These are phyloP conservation scores for Tetrao urogallus DNA, from an alignment of 2,113 vertebrate species.

Conservation along the genomic window DNA sequence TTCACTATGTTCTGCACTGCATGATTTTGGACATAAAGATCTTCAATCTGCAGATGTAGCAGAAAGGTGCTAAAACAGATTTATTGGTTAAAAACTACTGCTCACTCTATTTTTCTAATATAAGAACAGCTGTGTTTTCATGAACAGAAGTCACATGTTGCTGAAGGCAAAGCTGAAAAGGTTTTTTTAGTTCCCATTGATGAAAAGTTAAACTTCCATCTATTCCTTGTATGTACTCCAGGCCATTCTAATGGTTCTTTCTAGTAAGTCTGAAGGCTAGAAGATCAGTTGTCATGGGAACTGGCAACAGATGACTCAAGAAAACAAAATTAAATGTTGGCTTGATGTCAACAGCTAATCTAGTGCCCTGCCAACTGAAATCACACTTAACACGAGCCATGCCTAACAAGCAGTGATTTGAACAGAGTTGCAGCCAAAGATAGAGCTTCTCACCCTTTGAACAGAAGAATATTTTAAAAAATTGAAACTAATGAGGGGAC, in stretches of 20 bases:
- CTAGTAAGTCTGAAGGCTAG: slow-evolving; percentile 62
- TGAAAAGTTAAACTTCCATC: slow-evolving; percentile 46
- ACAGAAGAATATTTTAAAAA: slow-evolving; percentile 37
- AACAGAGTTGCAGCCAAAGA: slow-evolving; percentile 57
- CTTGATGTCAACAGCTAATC: slow-evolving; percentile 68
- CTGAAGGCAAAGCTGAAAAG: slow-evolving; percentile 14
- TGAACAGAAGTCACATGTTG: neutral
- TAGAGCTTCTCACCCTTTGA: slow-evolving; percentile 58
- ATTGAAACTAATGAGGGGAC: slow-evolving; percentile 36
- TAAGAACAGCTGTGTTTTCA: slow-evolving; percentile 10
- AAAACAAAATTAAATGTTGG: slow-evolving; percentile 74
- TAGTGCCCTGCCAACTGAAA: slow-evolving; percentile 69
- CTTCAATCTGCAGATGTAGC: neutral
- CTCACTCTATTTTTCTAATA: slow-evolving; percentile 1
- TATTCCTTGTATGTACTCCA: neutral
- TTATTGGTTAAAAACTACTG: neutral
- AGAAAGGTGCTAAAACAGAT: neutral
- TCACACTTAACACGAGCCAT: slow-evolving; percentile 60
- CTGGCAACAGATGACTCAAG: slow-evolving; percentile 72
- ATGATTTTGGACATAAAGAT: neutral
- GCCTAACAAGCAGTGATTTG: slow-evolving; percentile 69
- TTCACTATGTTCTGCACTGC: neutral
- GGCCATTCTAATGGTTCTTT: slow-evolving; percentile 46
- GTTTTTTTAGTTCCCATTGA: slow-evolving; percentile 43
- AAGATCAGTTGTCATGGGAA: slow-evolving; percentile 69